Evolutionary conservation across 2,888 invertebrate species (phyloP).

Genomic region (Macropis europaea): DNA sequence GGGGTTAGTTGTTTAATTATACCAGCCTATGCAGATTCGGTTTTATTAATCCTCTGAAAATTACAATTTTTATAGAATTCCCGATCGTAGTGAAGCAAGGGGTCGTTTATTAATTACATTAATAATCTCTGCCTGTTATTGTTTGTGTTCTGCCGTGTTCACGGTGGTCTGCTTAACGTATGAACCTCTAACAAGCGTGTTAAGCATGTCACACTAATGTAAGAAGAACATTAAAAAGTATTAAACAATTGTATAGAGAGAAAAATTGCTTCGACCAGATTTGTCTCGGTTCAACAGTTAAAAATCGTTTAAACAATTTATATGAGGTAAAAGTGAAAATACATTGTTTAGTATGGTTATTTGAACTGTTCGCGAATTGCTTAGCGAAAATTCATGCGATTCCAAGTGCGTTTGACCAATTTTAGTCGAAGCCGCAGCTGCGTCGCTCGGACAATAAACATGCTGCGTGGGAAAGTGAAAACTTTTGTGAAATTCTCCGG

Average conservation of each 20-base stretch:
- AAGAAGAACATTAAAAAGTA: too few relatives aligned
- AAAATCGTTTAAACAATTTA: too few relatives aligned
- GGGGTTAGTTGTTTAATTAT: too few relatives aligned
- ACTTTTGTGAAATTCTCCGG: constrained; percentile 4
- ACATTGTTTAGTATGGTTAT: too few relatives aligned
- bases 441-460: background rate
- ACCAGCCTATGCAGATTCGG: too few relatives aligned
- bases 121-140: constrained; percentile 30
- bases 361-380: background rate
- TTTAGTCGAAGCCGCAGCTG: constrained; percentile 2
- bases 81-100: too few relatives aligned
- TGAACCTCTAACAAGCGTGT: constrained; percentile 30
- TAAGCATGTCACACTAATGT: constrained; percentile 34
- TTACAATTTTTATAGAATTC: too few relatives aligned
- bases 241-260: too few relatives aligned
- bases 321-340: too few relatives aligned
- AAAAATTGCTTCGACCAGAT: too few relatives aligned
- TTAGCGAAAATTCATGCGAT: constrained; percentile 4
- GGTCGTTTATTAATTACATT: constrained; percentile 65
- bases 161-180: constrained; percentile 19
- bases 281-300: too few relatives aligned
- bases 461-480: constrained; percentile 26
- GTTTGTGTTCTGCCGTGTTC: constrained; percentile 5
- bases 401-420: constrained; percentile 13
- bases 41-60: too few relatives aligned